Evolutionary conservation across 1,140 invertebrate species (phyloP).

Genomic region (Cydia strobilella): DNA sequence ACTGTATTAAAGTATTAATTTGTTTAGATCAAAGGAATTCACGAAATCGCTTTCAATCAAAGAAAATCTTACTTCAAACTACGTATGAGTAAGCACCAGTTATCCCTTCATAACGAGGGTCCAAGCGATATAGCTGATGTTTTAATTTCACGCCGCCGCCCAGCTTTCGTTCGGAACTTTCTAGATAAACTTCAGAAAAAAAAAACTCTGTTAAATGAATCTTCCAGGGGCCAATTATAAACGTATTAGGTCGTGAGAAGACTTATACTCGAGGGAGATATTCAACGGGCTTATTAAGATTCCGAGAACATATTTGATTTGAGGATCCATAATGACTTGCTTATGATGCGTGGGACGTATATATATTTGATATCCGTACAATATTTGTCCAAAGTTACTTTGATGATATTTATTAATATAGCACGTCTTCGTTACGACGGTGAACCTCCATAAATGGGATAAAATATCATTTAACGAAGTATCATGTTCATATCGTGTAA

Average conservation of each 20-base stretch:
- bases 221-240: not conserved
- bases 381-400: not conserved
- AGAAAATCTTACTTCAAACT: not conserved
- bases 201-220: not conserved
- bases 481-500: too few relatives aligned
- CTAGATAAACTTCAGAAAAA: not conserved
- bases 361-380: not conserved
- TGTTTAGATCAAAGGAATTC: not conserved
- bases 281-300: conserved; percentile 5
- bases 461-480: too few relatives aligned
- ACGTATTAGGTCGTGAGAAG: not conserved
- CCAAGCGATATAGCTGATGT: not conserved
- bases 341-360: not conserved
- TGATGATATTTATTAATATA: not conserved
- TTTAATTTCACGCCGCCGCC: not conserved
- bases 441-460: not conserved
- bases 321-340: not conserved
- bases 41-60: not conserved
- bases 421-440: not conserved
- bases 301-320: conserved; percentile 19
- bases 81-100: not conserved
- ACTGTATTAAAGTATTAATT: too few relatives aligned
- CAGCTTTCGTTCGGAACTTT: not conserved
- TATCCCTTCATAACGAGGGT: conserved; percentile 19
- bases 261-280: not conserved